Base-by-base conservation (phyloP, 30 jellyfish, hydroid and myxozoan species). In the Mastigias papua region DNA sequence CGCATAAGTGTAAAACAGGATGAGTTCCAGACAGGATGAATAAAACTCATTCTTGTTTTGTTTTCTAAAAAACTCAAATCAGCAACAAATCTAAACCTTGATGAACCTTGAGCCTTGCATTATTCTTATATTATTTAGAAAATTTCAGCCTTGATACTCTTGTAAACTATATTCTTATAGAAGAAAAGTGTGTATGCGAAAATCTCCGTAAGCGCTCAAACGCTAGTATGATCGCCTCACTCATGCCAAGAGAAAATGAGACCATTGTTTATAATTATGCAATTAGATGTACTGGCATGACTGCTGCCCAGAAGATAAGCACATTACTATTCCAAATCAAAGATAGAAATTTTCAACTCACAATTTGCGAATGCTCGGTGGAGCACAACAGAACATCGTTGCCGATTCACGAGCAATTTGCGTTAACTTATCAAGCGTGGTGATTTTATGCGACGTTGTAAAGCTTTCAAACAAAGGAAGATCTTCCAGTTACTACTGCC, bases 361-460 rank as follows among this genome's bases (percentile, higher is more conserved):
- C 94, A 73, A 73, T 68, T 85, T 85, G 15, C 94, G 88, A 63
- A 85, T 25, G 34, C 70, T 85, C 89, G 94, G 94, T 73, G 94
- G 83, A 85, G 94, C 94, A 85, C 88, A 85, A 34, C 94, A 85
- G 76, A 85, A 73, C 94, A 85, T 85, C 77, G 35, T 50, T 72
- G 83, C 51, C 50, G 49, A 85, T 60, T 30, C 67, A 80, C 69
- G 88, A 60, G 30, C 83, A 23, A 69, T 20, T 60, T 73, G 78
- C 78, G 51, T n/a, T 67, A 28, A 21, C 48, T 58, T 17, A 22
- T 73, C 94, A 85, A 27, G 84, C 94, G 94, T 84, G 81, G 63
- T 35, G 64, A 82, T 48, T 69, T 68, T 37, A 34, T 17, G 27
- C 90, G 73, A 28, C 73, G 50, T 22, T 34, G 8, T 34, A 27